A percentile compares a stretch with the other conserved stretches of the same genome.
These are phyloP conservation scores for Regulus satrapa DNA, from an alignment of 2,113 vertebrate genomes.

Conservation along the genomic window DNA sequence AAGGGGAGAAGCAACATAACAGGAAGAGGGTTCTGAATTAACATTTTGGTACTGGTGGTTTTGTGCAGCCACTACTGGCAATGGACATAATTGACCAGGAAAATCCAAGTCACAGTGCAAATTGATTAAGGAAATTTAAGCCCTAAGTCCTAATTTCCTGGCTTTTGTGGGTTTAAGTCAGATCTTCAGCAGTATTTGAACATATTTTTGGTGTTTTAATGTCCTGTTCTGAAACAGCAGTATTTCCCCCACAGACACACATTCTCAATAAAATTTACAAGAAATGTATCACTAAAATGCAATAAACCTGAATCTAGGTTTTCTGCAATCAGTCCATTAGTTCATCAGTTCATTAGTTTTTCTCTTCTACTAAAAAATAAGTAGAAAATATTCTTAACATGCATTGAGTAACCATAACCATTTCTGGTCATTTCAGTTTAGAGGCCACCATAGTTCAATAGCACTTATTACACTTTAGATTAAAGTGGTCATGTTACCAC, in stretches of 20 bases:
- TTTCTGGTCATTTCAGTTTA: not conserved
- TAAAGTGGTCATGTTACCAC: not conserved
- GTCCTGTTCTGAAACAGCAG: not conserved
- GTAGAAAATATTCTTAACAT: not conserved
- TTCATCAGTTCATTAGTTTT: not conserved
- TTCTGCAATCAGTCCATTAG: not conserved
- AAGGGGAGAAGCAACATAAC: not conserved
- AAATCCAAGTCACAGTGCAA: conserved; percentile 22
- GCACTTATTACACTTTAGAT: not conserved
- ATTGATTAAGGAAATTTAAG: conserved; percentile 44
- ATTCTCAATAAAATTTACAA: not conserved
- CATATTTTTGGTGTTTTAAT: not conserved
- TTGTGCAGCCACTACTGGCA: not conserved
- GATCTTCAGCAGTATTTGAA: not conserved
- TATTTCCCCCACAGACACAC: not conserved
- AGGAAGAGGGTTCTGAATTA: not conserved
- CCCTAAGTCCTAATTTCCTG: conserved; percentile 9
- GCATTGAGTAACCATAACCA: not conserved
- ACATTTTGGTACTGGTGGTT: not conserved
- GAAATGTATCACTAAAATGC: not conserved
- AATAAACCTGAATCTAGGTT: not conserved
- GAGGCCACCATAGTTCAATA: not conserved
- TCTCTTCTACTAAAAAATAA: not conserved
- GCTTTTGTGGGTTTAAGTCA: conserved; percentile 35
- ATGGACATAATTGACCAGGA: not conserved